Conservation (phyloP, 1,140 invertebrate species). For the Melipona quadrifasciata region DNA sequence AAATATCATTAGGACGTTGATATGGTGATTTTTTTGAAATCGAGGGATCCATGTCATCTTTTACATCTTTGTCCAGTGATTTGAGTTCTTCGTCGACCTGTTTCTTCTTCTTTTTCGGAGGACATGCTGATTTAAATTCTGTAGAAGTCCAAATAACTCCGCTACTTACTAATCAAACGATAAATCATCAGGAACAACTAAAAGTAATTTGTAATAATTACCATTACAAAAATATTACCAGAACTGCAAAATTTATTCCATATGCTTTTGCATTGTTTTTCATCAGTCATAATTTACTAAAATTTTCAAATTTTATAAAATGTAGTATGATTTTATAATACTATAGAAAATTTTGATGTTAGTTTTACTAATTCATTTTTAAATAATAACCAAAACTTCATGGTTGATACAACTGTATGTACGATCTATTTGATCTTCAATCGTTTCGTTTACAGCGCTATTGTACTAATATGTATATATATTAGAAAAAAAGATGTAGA, state of each 20-base stretch:
- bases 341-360: neutral
- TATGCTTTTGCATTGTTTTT: neutral
- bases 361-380: neutral
- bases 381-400: constrained; percentile 6
- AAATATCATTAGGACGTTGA: constrained; percentile 20
- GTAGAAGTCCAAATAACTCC: neutral
- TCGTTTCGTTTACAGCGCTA: neutral
- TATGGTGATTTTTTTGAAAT: constrained; percentile 14
- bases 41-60: neutral
- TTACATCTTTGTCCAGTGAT: neutral
- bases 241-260: constrained; percentile 25
- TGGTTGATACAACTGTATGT: neutral
- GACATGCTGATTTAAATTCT: constrained; percentile 42
- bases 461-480: neutral
- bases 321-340: neutral
- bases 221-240: constrained; percentile 12
- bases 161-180: constrained; percentile 36
- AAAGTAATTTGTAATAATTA: neutral
- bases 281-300: constrained; percentile 32
- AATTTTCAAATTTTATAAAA: neutral
- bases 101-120: constrained; percentile 37
- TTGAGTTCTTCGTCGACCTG: constrained; percentile 10
- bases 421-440: neutral
- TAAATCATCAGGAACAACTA: neutral
- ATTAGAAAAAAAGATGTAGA: neutral